Evolutionary conservation across 2,888 invertebrate genomes (phyloP).

Genomic region (Zhengitettix transpicula): DNA sequence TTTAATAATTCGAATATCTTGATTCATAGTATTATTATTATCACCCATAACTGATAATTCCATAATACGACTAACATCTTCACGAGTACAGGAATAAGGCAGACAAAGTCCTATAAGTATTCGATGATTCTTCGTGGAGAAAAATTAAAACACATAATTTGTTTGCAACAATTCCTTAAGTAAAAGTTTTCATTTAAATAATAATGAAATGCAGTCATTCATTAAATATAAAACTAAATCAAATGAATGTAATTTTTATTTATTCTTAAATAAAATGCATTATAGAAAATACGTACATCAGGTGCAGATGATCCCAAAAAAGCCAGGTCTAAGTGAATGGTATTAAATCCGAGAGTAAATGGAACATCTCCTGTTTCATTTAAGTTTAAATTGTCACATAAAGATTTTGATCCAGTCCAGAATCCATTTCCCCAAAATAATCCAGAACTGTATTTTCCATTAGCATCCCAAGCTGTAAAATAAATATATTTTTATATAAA

Average conservation of each 20-base stretch:
- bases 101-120: background rate
- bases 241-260: too few relatives aligned
- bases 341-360: background rate
- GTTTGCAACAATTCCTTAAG: background rate
- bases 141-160: background rate
- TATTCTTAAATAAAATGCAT: background rate
- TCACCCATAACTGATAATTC: background rate
- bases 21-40: background rate
- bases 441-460: conserved; percentile 25
- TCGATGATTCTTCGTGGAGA: background rate
- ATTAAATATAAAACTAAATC: background rate
- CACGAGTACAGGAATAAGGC: background rate
- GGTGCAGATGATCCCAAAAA: background rate
- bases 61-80: background rate
- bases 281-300: background rate
- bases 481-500: too few relatives aligned
- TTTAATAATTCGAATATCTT: background rate
- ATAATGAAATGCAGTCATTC: background rate
- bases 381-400: conserved; percentile 22
- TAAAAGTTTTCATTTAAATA: background rate
- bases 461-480: conserved; percentile 24
- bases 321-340: background rate
- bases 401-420: conserved; percentile 25
- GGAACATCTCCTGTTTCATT: conserved; percentile 8
- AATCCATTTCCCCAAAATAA: conserved; percentile 28